Percentiles rank a stretch among this genome's conserved stretches.
These are phyloP conservation scores for Ciconia nigra DNA, from an alignment of 2,797 vertebrate species.

Conservation along the genomic window DNA sequence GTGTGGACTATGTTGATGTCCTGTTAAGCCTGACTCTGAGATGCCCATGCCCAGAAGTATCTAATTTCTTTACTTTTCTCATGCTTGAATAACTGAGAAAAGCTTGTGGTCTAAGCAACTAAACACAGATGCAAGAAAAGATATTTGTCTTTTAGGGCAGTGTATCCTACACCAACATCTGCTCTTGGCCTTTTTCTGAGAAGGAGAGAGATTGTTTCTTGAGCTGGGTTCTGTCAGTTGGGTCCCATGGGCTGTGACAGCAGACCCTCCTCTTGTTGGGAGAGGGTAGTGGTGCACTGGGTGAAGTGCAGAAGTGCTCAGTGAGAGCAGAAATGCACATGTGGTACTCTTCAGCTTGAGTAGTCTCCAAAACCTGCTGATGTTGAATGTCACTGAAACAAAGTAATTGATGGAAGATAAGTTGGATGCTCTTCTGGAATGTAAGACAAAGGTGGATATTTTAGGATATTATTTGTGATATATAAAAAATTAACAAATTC, in stretches of 20 bases:
- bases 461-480: neutral
- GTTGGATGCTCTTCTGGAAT: neutral
- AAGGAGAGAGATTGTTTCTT: neutral
- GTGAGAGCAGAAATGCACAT: neutral
- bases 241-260: neutral
- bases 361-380: accelerated
- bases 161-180: neutral
- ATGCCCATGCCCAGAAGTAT: neutral
- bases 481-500: neutral
- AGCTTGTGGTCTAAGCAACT: neutral
- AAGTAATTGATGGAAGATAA: neutral
- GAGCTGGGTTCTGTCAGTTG: neutral
- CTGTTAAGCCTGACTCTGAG: neutral
- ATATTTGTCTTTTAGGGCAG: neutral
- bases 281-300: neutral
- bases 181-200: neutral
- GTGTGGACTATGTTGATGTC: accelerated
- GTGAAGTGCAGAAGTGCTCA: neutral
- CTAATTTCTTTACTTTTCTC: neutral
- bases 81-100: neutral
- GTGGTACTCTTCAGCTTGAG: neutral
- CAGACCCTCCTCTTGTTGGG: neutral
- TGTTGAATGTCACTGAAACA: neutral
- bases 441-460: neutral
- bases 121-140: neutral